phyloP scores from a whole-genome alignment of 2,113 vertebrate species.

The Ictalurus furcatus region DNA sequence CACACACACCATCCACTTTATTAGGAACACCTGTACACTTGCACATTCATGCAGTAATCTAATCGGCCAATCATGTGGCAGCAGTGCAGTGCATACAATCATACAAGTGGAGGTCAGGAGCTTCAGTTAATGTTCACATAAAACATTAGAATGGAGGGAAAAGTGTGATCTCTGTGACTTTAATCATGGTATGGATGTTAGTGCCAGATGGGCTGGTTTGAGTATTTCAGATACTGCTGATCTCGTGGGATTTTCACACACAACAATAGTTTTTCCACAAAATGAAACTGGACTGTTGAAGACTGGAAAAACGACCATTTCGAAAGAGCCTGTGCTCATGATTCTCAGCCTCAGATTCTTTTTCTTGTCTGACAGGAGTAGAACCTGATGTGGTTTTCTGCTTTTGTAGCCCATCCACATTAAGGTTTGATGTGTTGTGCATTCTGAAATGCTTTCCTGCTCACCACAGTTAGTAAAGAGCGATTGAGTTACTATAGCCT shows the following conservation, averaged over 20 bases:
- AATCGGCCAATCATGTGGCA: not conserved
- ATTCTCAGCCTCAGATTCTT: no score
- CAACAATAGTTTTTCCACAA: not conserved
- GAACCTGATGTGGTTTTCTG: no score
- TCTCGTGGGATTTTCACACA: not conserved
- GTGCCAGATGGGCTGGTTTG: not conserved
- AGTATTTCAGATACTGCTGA: not conserved
- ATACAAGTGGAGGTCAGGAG: not conserved
- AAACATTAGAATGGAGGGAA: not conserved
- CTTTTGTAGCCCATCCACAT: no score
- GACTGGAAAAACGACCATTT: no score
- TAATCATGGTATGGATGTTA: no score
- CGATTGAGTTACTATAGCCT: no score
- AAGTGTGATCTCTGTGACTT: not conserved
- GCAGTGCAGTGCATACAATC: not conserved
- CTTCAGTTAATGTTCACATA: not conserved
- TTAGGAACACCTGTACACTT: not conserved
- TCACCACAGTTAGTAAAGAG: no score
- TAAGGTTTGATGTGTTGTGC: no score
- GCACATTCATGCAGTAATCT: not conserved
- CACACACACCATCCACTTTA: not conserved
- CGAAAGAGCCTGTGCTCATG: no score
- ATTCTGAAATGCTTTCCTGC: no score
- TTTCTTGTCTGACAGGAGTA: no score
- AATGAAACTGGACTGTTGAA: no score